Base-by-base conservation (phyloP, 2,888 invertebrate genomes). In the Galerucella nymphaeae region DNA sequence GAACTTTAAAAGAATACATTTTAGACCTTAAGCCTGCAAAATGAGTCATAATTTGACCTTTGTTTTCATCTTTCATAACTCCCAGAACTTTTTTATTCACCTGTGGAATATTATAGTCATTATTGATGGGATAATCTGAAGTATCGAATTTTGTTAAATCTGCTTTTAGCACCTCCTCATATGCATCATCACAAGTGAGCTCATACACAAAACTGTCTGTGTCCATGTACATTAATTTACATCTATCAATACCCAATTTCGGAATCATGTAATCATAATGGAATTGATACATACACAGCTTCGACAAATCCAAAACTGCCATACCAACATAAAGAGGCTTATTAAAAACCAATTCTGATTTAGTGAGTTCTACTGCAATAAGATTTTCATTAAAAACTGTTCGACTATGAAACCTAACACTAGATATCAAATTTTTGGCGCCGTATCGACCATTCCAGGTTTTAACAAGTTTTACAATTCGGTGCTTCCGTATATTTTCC, bases 401-500 rank as follows among this genome's bases (percentile, higher is more conserved):
- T 11, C 76, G 42, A 48, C 68, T 76, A 13, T 73, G 67, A 62
- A 75, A 75, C 66, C 70, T 69, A 13, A 73, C 73, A 50, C 66
- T 67, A 14, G 71, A 20, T 30, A 71, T 42, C 16, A 67, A 55
- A 61, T 71, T 66, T 66, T 73, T 59, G 8, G 77, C 79, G 10
- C 78, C 76, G 59, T 69, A 76, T 50, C 74, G 69, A 79, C 72
- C 23, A 30, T 30, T 30, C 30, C 30, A 30, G 30, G 30, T 6
- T 30, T 30, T 30, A 6, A 30, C 30, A 30, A 82, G 62, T 73
- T 79, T 81, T 2, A 88, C 80, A 74, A 83, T 80, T 13, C 82
- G 78, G 74, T 81, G 78, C 57, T 65, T 78, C 85, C 85, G 82
- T 77, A 74, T 81, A 78, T 70, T 65, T 78, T 85, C 85, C 82